phyloP scores from a whole-genome alignment of 2,797 vertebrate genomes.

The Onychomys torridus region DNA sequence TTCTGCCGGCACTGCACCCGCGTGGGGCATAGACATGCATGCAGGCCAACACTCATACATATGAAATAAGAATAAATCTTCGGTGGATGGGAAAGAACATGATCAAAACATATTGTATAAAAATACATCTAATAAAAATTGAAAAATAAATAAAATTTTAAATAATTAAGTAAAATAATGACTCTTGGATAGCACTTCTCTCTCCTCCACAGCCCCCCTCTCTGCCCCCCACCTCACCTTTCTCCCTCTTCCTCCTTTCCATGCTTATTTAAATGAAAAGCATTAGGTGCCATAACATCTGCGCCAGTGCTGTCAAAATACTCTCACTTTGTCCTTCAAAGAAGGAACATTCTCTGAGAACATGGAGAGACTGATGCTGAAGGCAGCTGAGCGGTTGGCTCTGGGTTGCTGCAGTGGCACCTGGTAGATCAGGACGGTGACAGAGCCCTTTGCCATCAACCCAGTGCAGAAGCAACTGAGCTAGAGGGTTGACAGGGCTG shows the following conservation, averaged over 20 bases:
- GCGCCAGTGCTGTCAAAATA: neutral
- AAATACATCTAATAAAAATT: neutral
- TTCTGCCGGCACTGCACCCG: neutral
- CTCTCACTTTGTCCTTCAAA: neutral
- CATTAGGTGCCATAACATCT: neutral
- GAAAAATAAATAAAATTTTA: neutral
- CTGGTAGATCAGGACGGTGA: neutral
- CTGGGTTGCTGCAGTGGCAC: neutral
- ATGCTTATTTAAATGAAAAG: neutral
- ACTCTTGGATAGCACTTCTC: neutral
- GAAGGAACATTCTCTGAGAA: neutral
- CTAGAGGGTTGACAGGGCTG: neutral
- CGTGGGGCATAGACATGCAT: neutral
- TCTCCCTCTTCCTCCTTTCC: neutral
- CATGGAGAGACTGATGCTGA: neutral
- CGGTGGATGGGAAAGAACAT: neutral
- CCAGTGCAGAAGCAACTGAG: neutral
- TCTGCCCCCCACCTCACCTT: neutral
- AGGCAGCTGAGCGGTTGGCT: neutral
- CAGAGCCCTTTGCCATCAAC: neutral
- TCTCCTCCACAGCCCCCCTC: too few species aligned
- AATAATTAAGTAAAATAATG: neutral
- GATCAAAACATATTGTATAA: neutral
- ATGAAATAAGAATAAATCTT: neutral
- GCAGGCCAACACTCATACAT: neutral